These are phyloP conservation scores for Chelon auratus DNA, from an alignment of 2,797 vertebrate genomes.

Conservation along the genomic window DNA sequence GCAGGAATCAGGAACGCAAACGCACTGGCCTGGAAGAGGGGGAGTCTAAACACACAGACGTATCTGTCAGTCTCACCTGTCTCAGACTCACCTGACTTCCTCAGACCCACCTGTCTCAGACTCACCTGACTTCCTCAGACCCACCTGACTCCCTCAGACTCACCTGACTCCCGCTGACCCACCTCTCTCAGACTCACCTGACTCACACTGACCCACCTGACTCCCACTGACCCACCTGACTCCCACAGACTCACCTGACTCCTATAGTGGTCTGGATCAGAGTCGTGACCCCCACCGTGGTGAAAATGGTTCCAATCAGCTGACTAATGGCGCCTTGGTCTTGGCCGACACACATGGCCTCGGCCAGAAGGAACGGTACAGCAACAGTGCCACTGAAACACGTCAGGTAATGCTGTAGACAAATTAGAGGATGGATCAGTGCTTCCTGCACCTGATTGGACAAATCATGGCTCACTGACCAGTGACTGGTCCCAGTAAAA, in stretches of 20 bases:
- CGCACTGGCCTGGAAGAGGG: constrained; percentile 95
- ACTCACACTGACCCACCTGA: background rate
- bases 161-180: too few relatives aligned
- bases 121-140: too few relatives aligned
- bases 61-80: constrained; percentile 43
- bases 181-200: background rate
- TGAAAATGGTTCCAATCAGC: constrained; percentile 97
- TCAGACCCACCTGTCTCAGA: too few relatives aligned
- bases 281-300: constrained; percentile 94
- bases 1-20: constrained; percentile 95
- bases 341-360: constrained; percentile 92
- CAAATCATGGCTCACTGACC: background rate
- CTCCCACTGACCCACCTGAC: background rate
- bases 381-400: constrained; percentile 98
- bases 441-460: too few relatives aligned
- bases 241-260: constrained; percentile 83
- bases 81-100: too few relatives aligned
- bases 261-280: constrained; percentile 95
- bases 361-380: constrained; percentile 93
- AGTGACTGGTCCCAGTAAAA: background rate
- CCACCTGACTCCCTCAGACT: too few relatives aligned
- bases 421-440: background rate
- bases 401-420: constrained; percentile 94
- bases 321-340: constrained; percentile 94
- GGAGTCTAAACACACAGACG: constrained; percentile 83